phyloP scores from a whole-genome alignment of 2,797 vertebrate species.

The Sebastes goodei region DNA sequence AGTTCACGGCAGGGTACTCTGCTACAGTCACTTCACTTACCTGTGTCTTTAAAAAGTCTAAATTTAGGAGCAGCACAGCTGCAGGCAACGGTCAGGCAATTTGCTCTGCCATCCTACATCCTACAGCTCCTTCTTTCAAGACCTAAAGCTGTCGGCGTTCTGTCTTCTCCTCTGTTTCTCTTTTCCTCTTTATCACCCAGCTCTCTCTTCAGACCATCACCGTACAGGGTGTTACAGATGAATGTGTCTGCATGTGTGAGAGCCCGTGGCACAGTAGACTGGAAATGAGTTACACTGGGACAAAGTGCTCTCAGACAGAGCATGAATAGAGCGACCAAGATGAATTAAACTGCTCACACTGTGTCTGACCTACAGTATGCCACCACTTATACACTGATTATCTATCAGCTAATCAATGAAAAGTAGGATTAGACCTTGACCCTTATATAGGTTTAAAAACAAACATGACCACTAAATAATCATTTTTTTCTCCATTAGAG shows the following conservation, averaged over 20 bases:
- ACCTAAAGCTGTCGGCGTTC: constrained; percentile 50
- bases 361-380: not conserved
- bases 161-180: constrained; percentile 15
- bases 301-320: constrained; percentile 24
- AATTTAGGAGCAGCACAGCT: constrained; percentile 51
- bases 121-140: constrained; percentile 32
- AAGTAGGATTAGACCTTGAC: not conserved
- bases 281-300: constrained; percentile 45
- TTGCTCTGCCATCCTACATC: constrained; percentile 37
- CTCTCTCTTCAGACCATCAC: constrained; percentile 40
- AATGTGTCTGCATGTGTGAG: constrained; percentile 45
- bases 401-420: not conserved
- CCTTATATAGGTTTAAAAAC: not conserved
- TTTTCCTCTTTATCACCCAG: constrained; percentile 35
- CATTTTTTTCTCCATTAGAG: not conserved
- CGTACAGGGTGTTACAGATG: constrained; percentile 42
- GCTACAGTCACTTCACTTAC: constrained; percentile 8
- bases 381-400: not conserved
- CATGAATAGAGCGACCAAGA: constrained; percentile 5
- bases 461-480: not conserved
- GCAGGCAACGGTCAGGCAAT: constrained; percentile 35
- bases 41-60: constrained; percentile 39
- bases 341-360: constrained; percentile 30
- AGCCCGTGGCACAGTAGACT: constrained; percentile 36
- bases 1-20: constrained; percentile 8